A percentile compares a stretch with the other conserved stretches of the same genome.
These are phyloP conservation scores for Oncorhynchus mykiss DNA, from an alignment of 2,113 vertebrate species.

Conservation along the genomic window DNA sequence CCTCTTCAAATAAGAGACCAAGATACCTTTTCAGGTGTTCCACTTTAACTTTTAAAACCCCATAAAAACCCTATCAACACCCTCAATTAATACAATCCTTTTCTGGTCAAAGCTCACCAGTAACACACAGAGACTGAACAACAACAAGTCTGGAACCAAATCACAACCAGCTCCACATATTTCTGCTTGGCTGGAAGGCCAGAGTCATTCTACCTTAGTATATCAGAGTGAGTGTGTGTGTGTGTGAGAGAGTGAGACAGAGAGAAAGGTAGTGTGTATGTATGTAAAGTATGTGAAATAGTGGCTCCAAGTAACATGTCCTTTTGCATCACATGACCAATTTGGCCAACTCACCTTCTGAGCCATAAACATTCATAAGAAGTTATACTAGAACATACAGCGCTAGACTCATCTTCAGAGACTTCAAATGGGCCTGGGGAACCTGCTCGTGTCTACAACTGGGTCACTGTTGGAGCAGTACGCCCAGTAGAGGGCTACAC, in stretches of 20 bases:
- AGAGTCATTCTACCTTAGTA: slow-evolving; percentile 44
- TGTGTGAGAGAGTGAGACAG: slow-evolving; percentile 12
- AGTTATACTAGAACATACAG: slow-evolving; percentile 52
- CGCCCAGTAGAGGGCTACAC: neutral
- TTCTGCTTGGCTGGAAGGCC: slow-evolving; percentile 45
- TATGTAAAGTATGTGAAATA: slow-evolving; percentile 44
- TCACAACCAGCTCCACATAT: slow-evolving; percentile 49
- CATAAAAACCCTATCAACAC: slow-evolving; percentile 29
- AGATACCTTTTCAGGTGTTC: slow-evolving; percentile 42
- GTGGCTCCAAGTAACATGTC: neutral
- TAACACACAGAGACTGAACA: slow-evolving; percentile 45
- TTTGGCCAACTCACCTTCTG: slow-evolving; percentile 62
- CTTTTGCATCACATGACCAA: slow-evolving; percentile 64
- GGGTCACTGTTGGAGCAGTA: neutral
- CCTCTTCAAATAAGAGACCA: slow-evolving; percentile 44
- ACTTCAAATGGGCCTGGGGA: slow-evolving; percentile 13
- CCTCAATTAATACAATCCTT: slow-evolving; percentile 50
- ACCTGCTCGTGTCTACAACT: neutral
- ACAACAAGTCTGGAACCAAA: slow-evolving; percentile 38
- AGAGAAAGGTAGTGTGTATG: slow-evolving; percentile 9
- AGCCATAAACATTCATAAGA: slow-evolving; percentile 65
- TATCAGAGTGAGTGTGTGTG: slow-evolving; percentile 11
- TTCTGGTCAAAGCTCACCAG: slow-evolving; percentile 49
- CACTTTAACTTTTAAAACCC: slow-evolving; percentile 35
- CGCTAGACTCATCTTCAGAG: slow-evolving; percentile 35